Base-by-base conservation (phyloP, 2,888 invertebrate species). In the Nymphalis urticae region DNA sequence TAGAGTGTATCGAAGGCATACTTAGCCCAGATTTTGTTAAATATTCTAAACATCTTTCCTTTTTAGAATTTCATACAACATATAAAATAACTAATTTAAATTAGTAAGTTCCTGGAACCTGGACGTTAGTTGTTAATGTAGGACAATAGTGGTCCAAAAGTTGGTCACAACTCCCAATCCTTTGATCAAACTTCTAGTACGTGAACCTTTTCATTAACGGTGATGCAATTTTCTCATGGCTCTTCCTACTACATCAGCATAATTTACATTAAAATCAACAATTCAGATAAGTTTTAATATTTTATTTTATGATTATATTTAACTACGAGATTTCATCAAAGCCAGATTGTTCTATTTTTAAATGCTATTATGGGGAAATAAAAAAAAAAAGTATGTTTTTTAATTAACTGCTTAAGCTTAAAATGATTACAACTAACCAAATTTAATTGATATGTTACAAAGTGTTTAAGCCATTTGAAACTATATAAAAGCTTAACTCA, bases 151-250 rank as follows among this genome's bases (percentile, higher is more conserved):
- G 51, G 19, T 53, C 48, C 54, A 36, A 61, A 66, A 66, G 61
- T 53, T 47, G 27, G 53, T 48, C 24, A 47, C 66, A 48, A 16
- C 53, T 21, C 24, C 53, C 24, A 48, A 54, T 60, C 66, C 60
- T 66, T 66, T 66, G 66, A 66, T 53, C 61, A 61, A 66, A 66
- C 53, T 61, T 61, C 53, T 47, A 53, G 60, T 53, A 32, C 60
- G 21, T 32, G 61, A 51, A 51, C 42, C 48, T 53, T 48, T 66
- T 54, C 51, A 60, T 66, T 61, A 61, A 27, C 27, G 32, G 48
- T 48, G 27, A 61, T 61, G 53, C 51, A 66, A 27, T 60, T 60
- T 24, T 6, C 42, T 42, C 58, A 32, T 16, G 32, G 19, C 32
- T 36, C 17, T 19, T 13, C 32, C n/a, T 19, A 48, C 24, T 24